Conservation (phyloP, 2,888 invertebrate species). For the Neuroscelio doddi region DNA sequence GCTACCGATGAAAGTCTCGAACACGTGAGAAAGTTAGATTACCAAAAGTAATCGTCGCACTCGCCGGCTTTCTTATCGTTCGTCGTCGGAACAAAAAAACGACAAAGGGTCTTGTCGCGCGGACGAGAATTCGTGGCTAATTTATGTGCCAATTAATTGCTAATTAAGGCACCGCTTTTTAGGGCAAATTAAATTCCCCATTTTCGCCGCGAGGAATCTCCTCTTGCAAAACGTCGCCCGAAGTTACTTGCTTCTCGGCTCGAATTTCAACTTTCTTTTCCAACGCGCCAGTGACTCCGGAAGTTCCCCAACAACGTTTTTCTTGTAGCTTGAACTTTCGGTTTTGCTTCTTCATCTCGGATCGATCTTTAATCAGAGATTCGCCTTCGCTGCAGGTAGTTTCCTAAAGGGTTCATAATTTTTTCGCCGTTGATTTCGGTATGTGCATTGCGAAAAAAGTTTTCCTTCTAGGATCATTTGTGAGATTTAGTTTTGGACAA, state of each 20-base stretch:
- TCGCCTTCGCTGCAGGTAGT: constrained; percentile 22
- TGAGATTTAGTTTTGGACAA: constrained; percentile 1
- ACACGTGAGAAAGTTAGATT: constrained; percentile 66
- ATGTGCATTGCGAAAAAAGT: constrained; percentile 26
- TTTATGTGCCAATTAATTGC: constrained; percentile 71
- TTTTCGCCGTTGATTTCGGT: constrained; percentile 9
- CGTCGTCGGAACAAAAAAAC: constrained; percentile 18
- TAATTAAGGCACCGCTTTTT: constrained; percentile 69
- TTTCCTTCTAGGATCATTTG: neutral
- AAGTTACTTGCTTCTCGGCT: too few relatives aligned
- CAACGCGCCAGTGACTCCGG: constrained; percentile 22
- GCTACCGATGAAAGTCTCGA: constrained; percentile 16
- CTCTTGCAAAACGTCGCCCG: constrained; percentile 30
- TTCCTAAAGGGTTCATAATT: constrained; percentile 19
- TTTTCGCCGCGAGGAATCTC: constrained; percentile 41
- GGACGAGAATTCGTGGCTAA: constrained; percentile 58
- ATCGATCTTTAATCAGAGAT: constrained; percentile 67
- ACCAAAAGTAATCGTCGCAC: constrained; percentile 65
- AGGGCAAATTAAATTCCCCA: constrained; percentile 64
- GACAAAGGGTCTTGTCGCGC: constrained; percentile 6
- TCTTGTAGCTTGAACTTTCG: constrained; percentile 58
- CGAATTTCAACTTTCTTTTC: constrained; percentile 38
- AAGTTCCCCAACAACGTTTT: constrained; percentile 52
- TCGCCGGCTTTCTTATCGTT: constrained; percentile 57
- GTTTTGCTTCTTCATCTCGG: constrained; percentile 57